Percentiles rank a stretch among this genome's conserved stretches.
phyloP scores from a whole-genome alignment of 2,113 vertebrate species.

The Serinus canaria region DNA sequence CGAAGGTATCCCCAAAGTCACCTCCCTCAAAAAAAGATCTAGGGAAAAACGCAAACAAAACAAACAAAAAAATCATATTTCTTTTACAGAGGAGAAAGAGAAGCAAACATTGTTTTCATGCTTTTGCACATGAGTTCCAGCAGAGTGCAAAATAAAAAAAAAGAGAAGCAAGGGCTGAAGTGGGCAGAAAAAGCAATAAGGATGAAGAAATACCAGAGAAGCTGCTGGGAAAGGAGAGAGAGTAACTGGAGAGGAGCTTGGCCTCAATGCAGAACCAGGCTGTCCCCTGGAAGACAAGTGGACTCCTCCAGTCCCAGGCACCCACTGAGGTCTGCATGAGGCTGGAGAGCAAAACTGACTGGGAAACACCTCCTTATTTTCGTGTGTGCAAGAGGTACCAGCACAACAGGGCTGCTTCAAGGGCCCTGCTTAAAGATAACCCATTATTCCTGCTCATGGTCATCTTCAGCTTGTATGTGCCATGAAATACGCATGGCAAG shows the following conservation, averaged over 20 bases:
- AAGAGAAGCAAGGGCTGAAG: background rate
- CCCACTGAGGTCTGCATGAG: accelerated
- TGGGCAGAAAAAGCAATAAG: accelerated
- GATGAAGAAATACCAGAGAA: background rate
- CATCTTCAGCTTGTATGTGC: background rate
- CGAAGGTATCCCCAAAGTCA: background rate
- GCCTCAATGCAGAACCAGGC: background rate
- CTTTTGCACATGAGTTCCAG: background rate
- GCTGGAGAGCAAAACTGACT: background rate
- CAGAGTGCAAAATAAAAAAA: background rate
- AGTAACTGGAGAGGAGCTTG: background rate
- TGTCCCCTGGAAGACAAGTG: background rate
- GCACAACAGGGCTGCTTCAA: background rate
- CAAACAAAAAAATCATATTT: background rate
- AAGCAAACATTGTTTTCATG: background rate
- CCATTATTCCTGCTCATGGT: accelerated
- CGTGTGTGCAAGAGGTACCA: accelerated
- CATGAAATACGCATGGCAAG: background rate
- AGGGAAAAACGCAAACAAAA: background rate
- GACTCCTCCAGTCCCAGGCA: background rate
- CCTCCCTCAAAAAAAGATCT: background rate
- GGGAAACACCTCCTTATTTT: accelerated
- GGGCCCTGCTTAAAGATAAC: background rate
- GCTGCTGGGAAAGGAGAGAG: background rate
- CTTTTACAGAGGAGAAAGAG: background rate